phyloP scores from a whole-genome alignment of 2,888 invertebrate species.

The Xylocampa areola region DNA sequence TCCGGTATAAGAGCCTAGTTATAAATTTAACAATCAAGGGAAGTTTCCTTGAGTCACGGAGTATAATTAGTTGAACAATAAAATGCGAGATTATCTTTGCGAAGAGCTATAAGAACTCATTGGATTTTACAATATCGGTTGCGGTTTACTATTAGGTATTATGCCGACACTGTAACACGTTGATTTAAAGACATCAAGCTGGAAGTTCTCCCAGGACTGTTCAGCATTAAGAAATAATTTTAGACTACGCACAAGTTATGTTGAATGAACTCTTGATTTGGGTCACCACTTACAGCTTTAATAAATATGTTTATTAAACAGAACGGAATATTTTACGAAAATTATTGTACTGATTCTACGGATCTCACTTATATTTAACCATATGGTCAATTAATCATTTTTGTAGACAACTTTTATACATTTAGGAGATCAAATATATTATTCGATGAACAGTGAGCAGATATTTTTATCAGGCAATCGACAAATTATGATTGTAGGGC shows the following conservation, averaged over 20 bases:
- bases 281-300: slow-evolving; percentile 16
- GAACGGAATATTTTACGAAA: slow-evolving; percentile 18
- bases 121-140: slow-evolving; percentile 16
- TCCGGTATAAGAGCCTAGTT: slow-evolving; percentile 47
- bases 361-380: slow-evolving; percentile 6
- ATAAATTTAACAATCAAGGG: slow-evolving; percentile 56
- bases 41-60: slow-evolving; percentile 52
- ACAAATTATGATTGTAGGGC: slow-evolving; percentile 3
- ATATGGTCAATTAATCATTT: slow-evolving; percentile 13
- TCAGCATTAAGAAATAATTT: slow-evolving; percentile 23
- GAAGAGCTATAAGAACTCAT: slow-evolving; percentile 14
- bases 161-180: neutral
- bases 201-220: slow-evolving; percentile 2
- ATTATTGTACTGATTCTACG: slow-evolving; percentile 9
- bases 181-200: no score
- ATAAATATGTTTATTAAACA: slow-evolving; percentile 14
- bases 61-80: slow-evolving; percentile 56
- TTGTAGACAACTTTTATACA: no score
- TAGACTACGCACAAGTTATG: slow-evolving; percentile 1
- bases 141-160: slow-evolving; percentile 5
- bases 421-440: neutral
- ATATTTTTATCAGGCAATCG: neutral
- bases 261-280: slow-evolving; percentile 30
- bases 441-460: neutral
- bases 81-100: slow-evolving; percentile 34